Base-by-base conservation (phyloP, 2,113 vertebrate species). In the Pelvicachromis taeniatus region DNA sequence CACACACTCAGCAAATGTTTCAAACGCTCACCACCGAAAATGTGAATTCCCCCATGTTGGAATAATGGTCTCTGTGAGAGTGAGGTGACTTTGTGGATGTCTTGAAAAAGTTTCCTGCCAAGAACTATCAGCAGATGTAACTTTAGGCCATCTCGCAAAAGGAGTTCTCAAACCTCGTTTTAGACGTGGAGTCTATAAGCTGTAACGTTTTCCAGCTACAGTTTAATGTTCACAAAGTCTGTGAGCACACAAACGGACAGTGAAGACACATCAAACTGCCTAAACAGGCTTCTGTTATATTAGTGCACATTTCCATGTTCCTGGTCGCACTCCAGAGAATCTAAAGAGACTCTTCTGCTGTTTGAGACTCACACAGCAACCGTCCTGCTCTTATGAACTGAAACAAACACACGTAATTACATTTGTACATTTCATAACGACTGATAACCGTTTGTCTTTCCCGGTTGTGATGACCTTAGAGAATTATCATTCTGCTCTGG, bases 1-100 rank as follows among this genome's bases (percentile, higher is more conserved):
- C 85, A 80, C 77, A 59, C 26, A 90, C 78, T 90, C 92, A 85
- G 87, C 85, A 88, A 85, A 88, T 38, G 26, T 83, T 78, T 83
- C 29, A 45, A 81, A 85, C 3, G 4, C 48, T n/a, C 35, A 54
- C 21, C 54, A 82, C 40, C 65, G 53, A 81, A 73, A 84, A 80
- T 85, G 53, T 42, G 58, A 55, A 29, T 86, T 89, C 23, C 53
- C 29, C 65, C 52, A 38, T 70, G 68, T 53, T 63, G 10, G 35
- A 86, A 50, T 56, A 54, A 86, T 68, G 35, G 38, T 52, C 88
- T 81, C 35, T 85, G 53, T 42, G 5, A 35, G 35, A 61, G 17
- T 48, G 77, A 54, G 17, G 59, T 58, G 78, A 92, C 79, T 85
- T 88, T 78, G 50, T 78, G 50, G 78, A 77, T 50, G 54, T 87